Conservation (phyloP, 2,113 vertebrate species). For the Aptenodytes patagonicus region DNA sequence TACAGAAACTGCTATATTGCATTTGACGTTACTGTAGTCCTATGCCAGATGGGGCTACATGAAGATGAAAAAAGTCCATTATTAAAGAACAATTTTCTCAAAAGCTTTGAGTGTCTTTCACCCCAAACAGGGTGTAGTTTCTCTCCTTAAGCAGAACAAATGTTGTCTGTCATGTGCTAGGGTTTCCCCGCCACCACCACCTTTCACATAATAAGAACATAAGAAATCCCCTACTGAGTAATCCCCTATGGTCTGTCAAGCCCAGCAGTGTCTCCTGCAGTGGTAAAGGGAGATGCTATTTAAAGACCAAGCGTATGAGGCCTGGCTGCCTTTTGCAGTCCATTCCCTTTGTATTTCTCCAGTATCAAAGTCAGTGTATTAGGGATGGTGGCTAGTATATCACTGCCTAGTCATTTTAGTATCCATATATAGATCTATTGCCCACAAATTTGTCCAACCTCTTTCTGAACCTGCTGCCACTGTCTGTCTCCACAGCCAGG, state of each 20-base stretch:
- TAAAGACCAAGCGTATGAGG: not conserved
- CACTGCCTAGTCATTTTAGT: not conserved
- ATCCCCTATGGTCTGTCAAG: not conserved
- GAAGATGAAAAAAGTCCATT: not conserved
- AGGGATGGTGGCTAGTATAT: not conserved
- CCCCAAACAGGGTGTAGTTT: not conserved
- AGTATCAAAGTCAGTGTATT: not conserved
- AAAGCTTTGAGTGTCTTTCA: not conserved
- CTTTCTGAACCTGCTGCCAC: not conserved
- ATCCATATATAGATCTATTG: not conserved
- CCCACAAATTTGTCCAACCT: accelerated
- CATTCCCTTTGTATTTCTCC: not conserved
- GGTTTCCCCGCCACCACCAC: not conserved
- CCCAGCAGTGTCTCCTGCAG: not conserved
- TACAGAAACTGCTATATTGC: not conserved
- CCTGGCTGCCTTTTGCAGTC: not conserved
- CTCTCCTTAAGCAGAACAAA: not conserved
- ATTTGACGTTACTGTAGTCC: not conserved
- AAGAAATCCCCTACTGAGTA: not conserved
- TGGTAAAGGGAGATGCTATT: not conserved
- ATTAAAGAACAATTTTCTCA: not conserved
- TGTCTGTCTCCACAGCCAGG: not conserved
- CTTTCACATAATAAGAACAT: not conserved
- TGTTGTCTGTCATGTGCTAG: not conserved
- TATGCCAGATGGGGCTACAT: not conserved